These are phyloP conservation scores for Panorpa germanica DNA, from an alignment of 2,888 invertebrate genomes.

Conservation along the genomic window DNA sequence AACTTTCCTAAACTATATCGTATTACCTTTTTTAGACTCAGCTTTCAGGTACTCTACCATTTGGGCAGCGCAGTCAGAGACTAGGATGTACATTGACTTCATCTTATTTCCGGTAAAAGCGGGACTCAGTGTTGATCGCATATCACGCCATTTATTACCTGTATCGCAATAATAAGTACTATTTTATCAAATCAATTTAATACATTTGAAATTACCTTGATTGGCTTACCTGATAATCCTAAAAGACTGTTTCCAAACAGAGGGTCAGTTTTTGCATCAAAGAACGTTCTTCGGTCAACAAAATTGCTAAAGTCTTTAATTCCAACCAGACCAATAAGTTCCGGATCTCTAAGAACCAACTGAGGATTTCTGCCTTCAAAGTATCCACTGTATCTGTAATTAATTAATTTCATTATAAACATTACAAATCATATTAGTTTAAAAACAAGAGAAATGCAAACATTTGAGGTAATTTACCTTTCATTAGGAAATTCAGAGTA, in stretches of 20 bases:
- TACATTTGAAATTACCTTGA: conserved; percentile 6
- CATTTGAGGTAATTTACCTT: conserved; percentile 11
- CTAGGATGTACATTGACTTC: conserved; percentile 29
- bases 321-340: conserved; percentile 20
- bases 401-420: background rate
- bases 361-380: conserved; percentile 14
- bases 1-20: too few relatives aligned
- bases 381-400: conserved; percentile 15
- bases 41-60: conserved; percentile 16
- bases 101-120: conserved; percentile 37
- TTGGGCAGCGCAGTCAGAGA: conserved; percentile 19
- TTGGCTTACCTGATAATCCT: conserved; percentile 14
- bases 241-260: conserved; percentile 11
- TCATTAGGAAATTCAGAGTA: conserved; percentile 6
- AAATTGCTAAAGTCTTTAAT: conserved; percentile 23
- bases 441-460: too few relatives aligned
- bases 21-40: conserved; percentile 11
- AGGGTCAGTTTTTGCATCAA: conserved; percentile 11
- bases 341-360: conserved; percentile 16
- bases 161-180: conserved; percentile 2
- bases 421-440: background rate
- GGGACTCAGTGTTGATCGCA: conserved; percentile 29
- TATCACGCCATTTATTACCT: conserved; percentile 30
- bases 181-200: conserved; percentile 6
- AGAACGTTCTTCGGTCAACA: conserved; percentile 16